Conservation (phyloP, 2,113 vertebrate species). For the Tragelaphus imberbis region DNA sequence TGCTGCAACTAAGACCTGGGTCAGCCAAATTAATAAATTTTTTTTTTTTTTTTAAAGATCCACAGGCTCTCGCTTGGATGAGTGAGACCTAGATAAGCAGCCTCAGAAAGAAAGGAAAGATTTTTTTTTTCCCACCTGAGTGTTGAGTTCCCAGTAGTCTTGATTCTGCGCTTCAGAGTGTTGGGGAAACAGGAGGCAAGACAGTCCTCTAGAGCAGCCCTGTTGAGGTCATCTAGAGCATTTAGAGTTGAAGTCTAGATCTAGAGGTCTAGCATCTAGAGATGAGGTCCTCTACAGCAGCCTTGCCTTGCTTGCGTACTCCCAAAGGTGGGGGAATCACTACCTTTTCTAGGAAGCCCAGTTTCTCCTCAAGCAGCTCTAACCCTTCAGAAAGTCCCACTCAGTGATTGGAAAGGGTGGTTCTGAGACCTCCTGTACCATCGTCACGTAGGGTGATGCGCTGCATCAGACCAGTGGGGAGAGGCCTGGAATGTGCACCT, state of each 20-base stretch:
- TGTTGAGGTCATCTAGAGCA: background rate
- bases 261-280: background rate
- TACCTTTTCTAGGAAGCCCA: background rate
- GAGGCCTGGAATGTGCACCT: background rate
- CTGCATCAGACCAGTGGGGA: background rate
- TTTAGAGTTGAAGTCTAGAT: background rate
- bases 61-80: background rate
- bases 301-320: background rate
- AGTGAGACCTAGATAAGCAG: background rate
- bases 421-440: background rate
- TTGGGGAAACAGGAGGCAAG: background rate
- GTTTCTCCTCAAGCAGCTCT: background rate
- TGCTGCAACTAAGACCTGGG: background rate
- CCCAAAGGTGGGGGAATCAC: background rate
- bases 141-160: background rate
- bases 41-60: background rate
- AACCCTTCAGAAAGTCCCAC: background rate
- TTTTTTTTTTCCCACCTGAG: background rate
- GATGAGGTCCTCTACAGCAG: background rate
- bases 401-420: background rate
- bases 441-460: background rate
- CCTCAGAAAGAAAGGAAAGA: background rate
- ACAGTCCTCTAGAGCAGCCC: too few relatives aligned
- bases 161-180: background rate
- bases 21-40: background rate